Base-by-base conservation (phyloP, 2,888 invertebrate species). In the Acheta domesticus region DNA sequence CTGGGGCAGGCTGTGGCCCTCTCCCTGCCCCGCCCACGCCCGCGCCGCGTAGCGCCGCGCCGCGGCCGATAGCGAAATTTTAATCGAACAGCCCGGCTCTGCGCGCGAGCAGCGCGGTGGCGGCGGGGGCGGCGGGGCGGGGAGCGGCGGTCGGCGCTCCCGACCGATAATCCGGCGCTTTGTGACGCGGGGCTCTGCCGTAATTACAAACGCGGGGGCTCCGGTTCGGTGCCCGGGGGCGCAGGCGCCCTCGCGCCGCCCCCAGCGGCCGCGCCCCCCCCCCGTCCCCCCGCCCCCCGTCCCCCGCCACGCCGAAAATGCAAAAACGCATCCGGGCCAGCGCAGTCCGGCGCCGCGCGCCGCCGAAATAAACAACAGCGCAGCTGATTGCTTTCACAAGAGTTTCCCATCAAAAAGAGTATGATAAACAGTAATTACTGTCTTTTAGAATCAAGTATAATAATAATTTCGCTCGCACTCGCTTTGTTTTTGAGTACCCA, bases 121-220 rank as follows among this genome's bases (percentile, higher is more conserved):
- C 62, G 62, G 16, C 62, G 16, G 36, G 8, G 62, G 4, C 62
- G 62, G 16, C 5, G 36, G 36, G 5, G 11, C 14, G 62, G 62
- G 62, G 62, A 62, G 62, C 11, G 16, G n/a, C 62, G 62, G 14
- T 36, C 36, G 36, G 36, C 36, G 36, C 36, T 36, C n/a, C 16
- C 62, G 62, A 62, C 62, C 62, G 62, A 62, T 62, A 62, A 62
- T 62, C 62, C 62, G 14, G n/a, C 62, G 62, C 62, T 62, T 62
- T 62, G 62, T 62, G 62, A n/a, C 62, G n/a, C 36, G 62, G 16
- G 62, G 62, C 62, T 14, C 62, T 62, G 62, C 16, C n/a, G 62
- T 62, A 62, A 62, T 62, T 62, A 14, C 62, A 62, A 62, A 19
- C 62, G 62, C 62, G 62, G 16, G n/a, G 62, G 36, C 36, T 36